phyloP scores from a whole-genome alignment of 2,797 vertebrate species.

The Masticophis lateralis region DNA sequence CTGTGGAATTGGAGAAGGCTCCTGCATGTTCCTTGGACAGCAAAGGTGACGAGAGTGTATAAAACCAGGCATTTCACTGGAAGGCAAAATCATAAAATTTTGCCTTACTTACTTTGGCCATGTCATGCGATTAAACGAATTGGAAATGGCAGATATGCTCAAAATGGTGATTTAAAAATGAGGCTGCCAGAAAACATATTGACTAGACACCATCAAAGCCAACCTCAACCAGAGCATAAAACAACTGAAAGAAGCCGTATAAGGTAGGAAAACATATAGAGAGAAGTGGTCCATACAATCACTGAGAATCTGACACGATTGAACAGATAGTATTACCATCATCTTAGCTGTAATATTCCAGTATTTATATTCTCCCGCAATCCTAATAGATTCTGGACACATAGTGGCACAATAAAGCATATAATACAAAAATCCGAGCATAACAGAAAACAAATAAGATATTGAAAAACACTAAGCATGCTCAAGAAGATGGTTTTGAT shows the following conservation, averaged over 20 bases:
- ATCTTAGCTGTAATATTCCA: neutral
- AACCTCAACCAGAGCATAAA: neutral
- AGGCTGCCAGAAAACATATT: neutral
- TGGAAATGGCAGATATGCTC: neutral
- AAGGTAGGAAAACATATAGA: neutral
- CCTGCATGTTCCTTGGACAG: neutral
- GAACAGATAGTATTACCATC: neutral
- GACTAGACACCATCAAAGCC: neutral
- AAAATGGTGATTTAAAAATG: neutral
- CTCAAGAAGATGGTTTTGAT: neutral
- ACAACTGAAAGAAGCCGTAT: neutral
- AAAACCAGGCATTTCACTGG: neutral
- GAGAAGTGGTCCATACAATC: neutral
- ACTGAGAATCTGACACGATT: neutral
- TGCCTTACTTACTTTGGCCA: neutral
- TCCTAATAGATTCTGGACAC: neutral
- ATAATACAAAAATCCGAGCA: neutral
- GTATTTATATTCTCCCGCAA: neutral
- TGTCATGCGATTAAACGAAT: neutral
- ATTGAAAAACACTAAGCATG: neutral
- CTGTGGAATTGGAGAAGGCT: neutral
- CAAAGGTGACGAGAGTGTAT: neutral
- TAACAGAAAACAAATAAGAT: neutral
- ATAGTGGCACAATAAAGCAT: neutral
- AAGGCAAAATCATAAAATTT: neutral